Evolutionary conservation across 2,797 vertebrate genomes (phyloP), one percentile per base, ranked within the genome.

Genomic region (Cirrhinus mrigala): DNA sequence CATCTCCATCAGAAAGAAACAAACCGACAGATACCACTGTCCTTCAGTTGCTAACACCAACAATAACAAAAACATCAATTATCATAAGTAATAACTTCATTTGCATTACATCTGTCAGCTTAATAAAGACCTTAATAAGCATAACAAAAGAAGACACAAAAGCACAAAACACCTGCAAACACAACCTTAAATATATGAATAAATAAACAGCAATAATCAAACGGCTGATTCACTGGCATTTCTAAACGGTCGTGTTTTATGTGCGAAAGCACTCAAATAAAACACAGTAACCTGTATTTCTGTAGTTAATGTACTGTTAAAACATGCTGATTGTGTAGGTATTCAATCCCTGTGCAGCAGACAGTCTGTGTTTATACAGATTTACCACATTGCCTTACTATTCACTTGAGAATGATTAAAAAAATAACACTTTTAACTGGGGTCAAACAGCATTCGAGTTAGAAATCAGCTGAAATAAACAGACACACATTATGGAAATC

Each of bases 11-110:
- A 12, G 6, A 20, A 29, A 75, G 70, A 64, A 76, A 78, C 33
- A 71, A 50, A 84, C 37, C 70, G 64, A n/a, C 12, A 50, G 40
- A 37, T 52, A 77, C 20, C 74, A 22, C 33, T 46, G 74, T 56
- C 50, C 16, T 52, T 24, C 73, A 27, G 40, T 18, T 2, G 60
- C 73, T 27, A n/a, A 80, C 62, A 68, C 27, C 58, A 40, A 40
- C 81, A 60, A n/a, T 11, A 27, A 33, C 80, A 71, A 70, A 84
- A 84, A 79, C 40, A 70, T 22, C 54, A 37, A 62, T 79, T 85
- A 91, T 89, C 83, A 90, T 89, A 78, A 70, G 18, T 75, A 76
- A 76, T 46, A 82, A 77, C 79, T 76, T 86, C 0, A 81, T 86
- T 82, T 88, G 86, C 77, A 79, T 79, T 18, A 33, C 80, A 66